Conservation (phyloP, 2,797 vertebrate genomes). For the Phataginus tricuspis region DNA sequence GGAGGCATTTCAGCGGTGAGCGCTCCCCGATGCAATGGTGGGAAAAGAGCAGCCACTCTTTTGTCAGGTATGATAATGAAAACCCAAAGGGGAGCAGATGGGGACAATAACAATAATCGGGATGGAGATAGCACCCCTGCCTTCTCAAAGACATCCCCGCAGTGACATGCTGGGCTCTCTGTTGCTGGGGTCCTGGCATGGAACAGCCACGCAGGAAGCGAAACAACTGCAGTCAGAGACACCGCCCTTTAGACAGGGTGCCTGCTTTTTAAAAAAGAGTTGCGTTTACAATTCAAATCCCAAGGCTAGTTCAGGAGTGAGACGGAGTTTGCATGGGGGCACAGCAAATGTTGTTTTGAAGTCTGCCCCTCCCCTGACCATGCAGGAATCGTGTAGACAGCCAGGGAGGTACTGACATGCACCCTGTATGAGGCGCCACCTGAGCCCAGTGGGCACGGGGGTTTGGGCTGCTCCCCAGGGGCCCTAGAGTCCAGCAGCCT, state of each 20-base stretch:
- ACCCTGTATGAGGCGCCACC: accelerated
- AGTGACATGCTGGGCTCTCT: background rate
- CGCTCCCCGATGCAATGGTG: background rate
- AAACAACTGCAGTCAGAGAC: too few species aligned
- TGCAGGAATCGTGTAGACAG: accelerated
- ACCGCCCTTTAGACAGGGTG: accelerated
- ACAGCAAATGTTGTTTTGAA: accelerated
- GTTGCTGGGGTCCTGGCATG: accelerated
- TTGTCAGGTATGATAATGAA: background rate
- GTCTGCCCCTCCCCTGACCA: accelerated
- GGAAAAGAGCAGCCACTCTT: background rate
- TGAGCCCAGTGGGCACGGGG: accelerated
- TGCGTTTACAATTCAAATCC: background rate
- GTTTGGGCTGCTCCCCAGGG: too few species aligned
- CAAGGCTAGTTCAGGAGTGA: background rate
- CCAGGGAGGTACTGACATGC: accelerated
- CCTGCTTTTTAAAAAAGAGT: too few species aligned
- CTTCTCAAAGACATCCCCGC: background rate
- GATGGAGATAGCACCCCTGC: accelerated
- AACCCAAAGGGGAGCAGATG: background rate
- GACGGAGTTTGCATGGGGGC: too few species aligned
- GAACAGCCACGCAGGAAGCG: accelerated
- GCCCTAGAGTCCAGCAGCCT: background rate
- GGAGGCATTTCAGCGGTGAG: background rate
- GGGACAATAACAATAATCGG: accelerated